Base-by-base conservation (phyloP, 1,140 invertebrate species). In the Diploscapter pachys region DNA sequence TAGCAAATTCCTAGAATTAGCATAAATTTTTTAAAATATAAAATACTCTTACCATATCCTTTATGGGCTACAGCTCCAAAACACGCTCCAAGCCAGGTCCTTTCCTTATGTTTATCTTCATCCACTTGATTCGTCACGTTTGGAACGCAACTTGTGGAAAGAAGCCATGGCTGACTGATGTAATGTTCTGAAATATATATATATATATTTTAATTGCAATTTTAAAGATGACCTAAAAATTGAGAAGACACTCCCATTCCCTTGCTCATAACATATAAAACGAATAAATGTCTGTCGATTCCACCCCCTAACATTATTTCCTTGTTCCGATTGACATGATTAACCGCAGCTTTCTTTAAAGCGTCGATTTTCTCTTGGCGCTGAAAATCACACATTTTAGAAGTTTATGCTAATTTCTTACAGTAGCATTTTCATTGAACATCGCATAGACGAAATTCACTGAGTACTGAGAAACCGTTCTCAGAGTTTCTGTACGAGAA, bases 271-370 rank as follows among this genome's bases (percentile, higher is more conserved):
- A 98, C 94, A 86, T 96, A 98, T 2, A 99, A 89, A 85, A 95
- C 97, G 88, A 98, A 98, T 5, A 99, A 88, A 88, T 99, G 96
- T 62, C 96, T 90, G 87, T 98, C 96, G 78, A 98, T 93, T 73
- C 95, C 96, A 85, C 92, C 91, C 2, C 94, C 95, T 79, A 92
- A 92, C 95, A 99, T 98, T 3, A 94, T 93, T 88, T 98, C 84
- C 67, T 85, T 77, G 69, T 88, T 86, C 6, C 87, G 79, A 61
- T 82, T 70, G 77, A 86, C 86, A 88, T 99, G 96, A 2, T 89
- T 89, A 59, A 90, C 87, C 82, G 91, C 92, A 8, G 96, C 95
- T 71, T 87, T 88, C 71, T 88, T 84, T 74, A 98, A 86, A 70
- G 96, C 62, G 4, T 78, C 74, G n/a, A 85, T 80, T 59, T 82